Evolutionary conservation across 2,113 vertebrate genomes (phyloP).

Genomic region (Nesogale talazaci): DNA sequence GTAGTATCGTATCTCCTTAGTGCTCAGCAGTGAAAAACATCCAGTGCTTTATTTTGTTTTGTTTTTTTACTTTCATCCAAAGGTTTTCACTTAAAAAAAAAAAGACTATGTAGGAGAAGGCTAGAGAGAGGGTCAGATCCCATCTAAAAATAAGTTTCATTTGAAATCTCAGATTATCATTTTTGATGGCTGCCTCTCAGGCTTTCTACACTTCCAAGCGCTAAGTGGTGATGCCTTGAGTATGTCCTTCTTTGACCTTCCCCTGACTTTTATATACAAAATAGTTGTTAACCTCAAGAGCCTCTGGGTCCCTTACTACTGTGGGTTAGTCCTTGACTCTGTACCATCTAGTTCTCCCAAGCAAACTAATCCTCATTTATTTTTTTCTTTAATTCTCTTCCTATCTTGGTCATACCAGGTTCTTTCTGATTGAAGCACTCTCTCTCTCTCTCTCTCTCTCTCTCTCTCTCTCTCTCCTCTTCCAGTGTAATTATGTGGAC

Average conservation of each 20-base stretch:
- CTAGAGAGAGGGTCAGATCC: background rate
- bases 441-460: too few relatives aligned
- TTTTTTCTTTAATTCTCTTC: background rate
- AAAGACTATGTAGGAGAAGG: background rate
- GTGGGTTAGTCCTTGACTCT: background rate
- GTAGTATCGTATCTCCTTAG: background rate
- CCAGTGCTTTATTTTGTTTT: too few relatives aligned
- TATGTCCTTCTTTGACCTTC: background rate
- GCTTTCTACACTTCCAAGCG: background rate
- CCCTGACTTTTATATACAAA: background rate
- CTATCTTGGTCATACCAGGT: background rate
- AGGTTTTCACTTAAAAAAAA: background rate
- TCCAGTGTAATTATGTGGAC: slow-evolving; percentile 70
- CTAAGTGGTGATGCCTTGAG: background rate
- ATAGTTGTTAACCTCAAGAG: background rate
- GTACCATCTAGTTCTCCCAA: background rate
- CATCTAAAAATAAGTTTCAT: background rate
- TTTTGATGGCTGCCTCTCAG: background rate
- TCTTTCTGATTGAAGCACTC: background rate
- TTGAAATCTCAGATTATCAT: background rate
- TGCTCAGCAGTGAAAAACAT: background rate
- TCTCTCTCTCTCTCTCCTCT: background rate
- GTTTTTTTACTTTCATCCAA: too few relatives aligned
- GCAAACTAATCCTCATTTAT: background rate
- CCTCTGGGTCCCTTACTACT: background rate